Conservation (phyloP, 2,797 vertebrate species). For the Parotocinclus haroldoi region DNA sequence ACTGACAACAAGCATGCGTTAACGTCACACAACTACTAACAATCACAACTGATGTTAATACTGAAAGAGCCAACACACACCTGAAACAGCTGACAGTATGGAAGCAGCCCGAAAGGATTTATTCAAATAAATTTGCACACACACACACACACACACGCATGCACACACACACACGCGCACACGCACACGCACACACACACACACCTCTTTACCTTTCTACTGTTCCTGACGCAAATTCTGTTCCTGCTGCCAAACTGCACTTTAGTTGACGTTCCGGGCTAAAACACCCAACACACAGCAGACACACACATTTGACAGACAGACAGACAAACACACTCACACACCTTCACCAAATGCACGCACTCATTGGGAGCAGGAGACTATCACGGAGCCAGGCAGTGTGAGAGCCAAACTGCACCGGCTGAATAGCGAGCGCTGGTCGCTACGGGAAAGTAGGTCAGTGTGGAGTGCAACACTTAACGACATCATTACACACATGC, state of each 20-base stretch:
- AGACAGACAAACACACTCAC: neutral
- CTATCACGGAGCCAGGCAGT: neutral
- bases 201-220: neutral
- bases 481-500: slow-evolving; percentile 64
- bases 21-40: too few species aligned
- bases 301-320: neutral
- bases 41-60: too few species aligned
- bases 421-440: slow-evolving; percentile 57
- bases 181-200: neutral
- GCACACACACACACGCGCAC: neutral
- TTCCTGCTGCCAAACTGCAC: neutral
- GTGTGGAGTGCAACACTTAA: slow-evolving; percentile 72
- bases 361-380: neutral
- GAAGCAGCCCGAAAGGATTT: too few species aligned
- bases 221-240: too few species aligned
- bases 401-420: slow-evolving; percentile 2
- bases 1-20: too few species aligned
- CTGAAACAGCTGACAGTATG: too few species aligned
- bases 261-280: too few species aligned
- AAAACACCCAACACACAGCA: too few species aligned
- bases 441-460: slow-evolving; percentile 82
- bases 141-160: neutral
- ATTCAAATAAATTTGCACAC: too few species aligned
- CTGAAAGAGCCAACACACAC: too few species aligned
- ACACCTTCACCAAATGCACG: neutral